A percentile compares a stretch with the other conserved stretches of the same genome.
phyloP scores from a whole-genome alignment of 1,140 invertebrate genomes.

The Colletes latitarsis region DNA sequence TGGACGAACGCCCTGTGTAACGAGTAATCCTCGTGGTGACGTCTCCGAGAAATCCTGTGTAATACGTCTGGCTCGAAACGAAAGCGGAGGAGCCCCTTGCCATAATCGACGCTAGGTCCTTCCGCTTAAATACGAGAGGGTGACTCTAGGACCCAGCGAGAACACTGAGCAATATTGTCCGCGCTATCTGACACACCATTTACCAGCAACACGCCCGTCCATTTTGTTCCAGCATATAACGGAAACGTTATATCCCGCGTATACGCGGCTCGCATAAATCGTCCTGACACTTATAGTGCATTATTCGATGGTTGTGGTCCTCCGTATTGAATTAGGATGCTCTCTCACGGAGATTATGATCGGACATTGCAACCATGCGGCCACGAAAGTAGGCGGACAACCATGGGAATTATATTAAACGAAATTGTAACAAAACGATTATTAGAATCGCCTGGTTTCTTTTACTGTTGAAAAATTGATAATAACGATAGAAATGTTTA shows the following conservation, averaged over 20 bases:
- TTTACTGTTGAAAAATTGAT: too few relatives aligned
- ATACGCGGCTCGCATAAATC: slow-evolving; percentile 58
- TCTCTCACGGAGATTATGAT: slow-evolving; percentile 56
- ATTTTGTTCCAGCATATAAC: slow-evolving; percentile 51
- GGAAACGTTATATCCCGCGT: slow-evolving; percentile 45
- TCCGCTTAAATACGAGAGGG: slow-evolving; percentile 40
- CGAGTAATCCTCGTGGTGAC: neutral
- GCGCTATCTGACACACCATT: slow-evolving; percentile 69
- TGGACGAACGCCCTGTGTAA: too few relatives aligned
- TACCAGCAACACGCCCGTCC: slow-evolving; percentile 41
- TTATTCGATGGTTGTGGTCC: slow-evolving; percentile 48
- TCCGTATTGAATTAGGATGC: slow-evolving; percentile 54
- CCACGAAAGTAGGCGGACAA: neutral
- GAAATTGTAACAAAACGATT: neutral
- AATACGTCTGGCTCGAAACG: neutral
- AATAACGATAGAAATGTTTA: too few relatives aligned
- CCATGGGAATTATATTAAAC: neutral
- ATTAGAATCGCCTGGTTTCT: too few relatives aligned
- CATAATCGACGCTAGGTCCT: slow-evolving; percentile 27
- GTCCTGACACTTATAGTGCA: slow-evolving; percentile 61
- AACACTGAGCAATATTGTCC: slow-evolving; percentile 70
- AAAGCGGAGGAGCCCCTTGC: slow-evolving; percentile 15
- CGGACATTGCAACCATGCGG: neutral
- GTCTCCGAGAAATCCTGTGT: neutral
- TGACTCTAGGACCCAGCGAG: slow-evolving; percentile 50